Evolutionary conservation across 2,113 vertebrate genomes (phyloP).

Genomic region (Oncorhynchus mykiss): DNA sequence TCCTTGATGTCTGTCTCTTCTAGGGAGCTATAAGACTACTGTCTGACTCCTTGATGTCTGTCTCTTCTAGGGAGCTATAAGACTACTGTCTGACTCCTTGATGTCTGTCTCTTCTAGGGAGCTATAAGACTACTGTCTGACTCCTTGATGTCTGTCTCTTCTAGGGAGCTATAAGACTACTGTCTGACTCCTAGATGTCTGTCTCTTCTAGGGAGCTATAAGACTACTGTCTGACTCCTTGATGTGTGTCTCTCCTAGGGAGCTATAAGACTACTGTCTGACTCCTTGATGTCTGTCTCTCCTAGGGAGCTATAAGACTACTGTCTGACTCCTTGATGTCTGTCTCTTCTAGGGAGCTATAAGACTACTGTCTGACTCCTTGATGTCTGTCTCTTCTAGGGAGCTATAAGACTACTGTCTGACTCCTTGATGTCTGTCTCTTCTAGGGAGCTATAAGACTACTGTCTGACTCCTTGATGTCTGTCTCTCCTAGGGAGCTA

Average conservation of each 20-base stretch:
- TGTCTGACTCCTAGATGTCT: not conserved
- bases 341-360: constrained; percentile 75
- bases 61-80: constrained; percentile 74
- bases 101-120: constrained; percentile 32
- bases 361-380: not conserved
- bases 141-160: constrained; percentile 19
- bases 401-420: no score
- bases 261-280: constrained; percentile 71
- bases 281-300: not conserved
- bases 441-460: constrained; percentile 73
- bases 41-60: not conserved
- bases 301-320: constrained; percentile 36
- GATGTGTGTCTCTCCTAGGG: constrained; percentile 69
- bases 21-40: no score
- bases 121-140: no score
- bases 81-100: constrained; percentile 65
- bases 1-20: not conserved
- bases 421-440: constrained; percentile 10
- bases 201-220: no score
- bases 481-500: constrained; percentile 33
- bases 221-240: no score
- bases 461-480: constrained; percentile 66
- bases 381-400: not conserved
- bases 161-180: constrained; percentile 77
- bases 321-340: not conserved